phyloP scores from a whole-genome alignment of 2,113 vertebrate genomes.

The Thomomys bottae region DNA sequence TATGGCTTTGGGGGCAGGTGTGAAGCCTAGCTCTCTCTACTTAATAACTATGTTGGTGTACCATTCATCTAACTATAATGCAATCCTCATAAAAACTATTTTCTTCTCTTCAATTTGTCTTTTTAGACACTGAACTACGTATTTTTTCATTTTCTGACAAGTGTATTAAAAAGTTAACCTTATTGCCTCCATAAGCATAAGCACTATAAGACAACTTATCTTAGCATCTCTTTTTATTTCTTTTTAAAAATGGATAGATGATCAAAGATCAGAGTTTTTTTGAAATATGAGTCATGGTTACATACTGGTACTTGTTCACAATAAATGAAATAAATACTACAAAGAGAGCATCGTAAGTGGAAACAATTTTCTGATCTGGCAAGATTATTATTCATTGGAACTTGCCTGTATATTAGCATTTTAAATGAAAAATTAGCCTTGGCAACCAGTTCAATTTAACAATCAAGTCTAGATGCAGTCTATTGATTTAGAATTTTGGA shows the following conservation, averaged over 20 bases:
- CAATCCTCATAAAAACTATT: slow-evolving; percentile 6
- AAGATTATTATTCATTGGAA: slow-evolving; percentile 51
- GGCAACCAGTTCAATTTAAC: slow-evolving; percentile 48
- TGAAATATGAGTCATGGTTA: slow-evolving; percentile 18
- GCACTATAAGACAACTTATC: neutral
- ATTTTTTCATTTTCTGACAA: slow-evolving; percentile 26
- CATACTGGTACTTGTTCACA: neutral
- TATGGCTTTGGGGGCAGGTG: neutral
- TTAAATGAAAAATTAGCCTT: slow-evolving; percentile 55
- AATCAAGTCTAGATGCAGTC: slow-evolving; percentile 36
- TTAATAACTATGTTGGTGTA: neutral
- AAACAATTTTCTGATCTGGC: slow-evolving; percentile 48
- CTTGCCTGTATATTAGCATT: slow-evolving; percentile 54
- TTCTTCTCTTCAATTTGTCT: neutral
- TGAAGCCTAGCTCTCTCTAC: neutral
- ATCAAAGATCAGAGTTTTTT: neutral
- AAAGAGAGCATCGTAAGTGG: neutral
- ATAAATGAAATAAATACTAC: slow-evolving; percentile 14
- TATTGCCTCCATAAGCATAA: neutral
- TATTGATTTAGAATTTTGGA: slow-evolving; percentile 71
- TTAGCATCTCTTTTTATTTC: neutral
- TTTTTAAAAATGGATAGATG: neutral
- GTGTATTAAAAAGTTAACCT: neutral
- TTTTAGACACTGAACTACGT: neutral
- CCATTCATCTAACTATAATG: neutral